phyloP scores from a whole-genome alignment of 1,140 invertebrate genomes.

The Gerris buenoi region DNA sequence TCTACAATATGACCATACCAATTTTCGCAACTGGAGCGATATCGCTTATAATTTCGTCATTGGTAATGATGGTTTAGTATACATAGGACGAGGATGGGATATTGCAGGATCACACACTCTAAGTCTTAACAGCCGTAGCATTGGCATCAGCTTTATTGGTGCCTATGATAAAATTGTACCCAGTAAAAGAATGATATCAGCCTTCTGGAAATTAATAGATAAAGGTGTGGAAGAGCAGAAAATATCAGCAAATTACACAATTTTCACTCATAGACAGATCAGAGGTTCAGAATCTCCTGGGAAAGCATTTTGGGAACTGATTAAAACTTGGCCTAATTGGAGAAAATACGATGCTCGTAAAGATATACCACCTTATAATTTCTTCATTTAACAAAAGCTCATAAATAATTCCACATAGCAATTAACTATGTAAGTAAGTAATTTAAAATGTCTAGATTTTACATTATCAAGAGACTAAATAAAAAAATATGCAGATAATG shows the following conservation, averaged over 20 bases:
- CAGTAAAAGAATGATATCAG: neutral
- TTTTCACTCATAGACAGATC: constrained; percentile 53
- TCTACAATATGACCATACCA: constrained; percentile 33
- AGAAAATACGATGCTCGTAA: neutral
- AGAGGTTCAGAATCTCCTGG: constrained; percentile 52
- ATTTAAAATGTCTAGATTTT: too few species aligned
- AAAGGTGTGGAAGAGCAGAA: constrained; percentile 28
- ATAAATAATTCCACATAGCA: too few species aligned
- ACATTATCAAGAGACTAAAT: too few species aligned
- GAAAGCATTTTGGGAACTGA: neutral
- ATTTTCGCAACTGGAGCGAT: constrained; percentile 43
- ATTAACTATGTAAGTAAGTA: too few species aligned
- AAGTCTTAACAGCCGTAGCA: constrained; percentile 48
- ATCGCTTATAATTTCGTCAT: constrained; percentile 61
- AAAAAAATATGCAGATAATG: too few species aligned
- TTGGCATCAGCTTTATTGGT: constrained; percentile 58
- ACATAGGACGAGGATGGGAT: constrained; percentile 49
- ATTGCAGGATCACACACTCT: constrained; percentile 52
- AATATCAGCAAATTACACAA: constrained; percentile 41
- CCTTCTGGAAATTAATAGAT: constrained; percentile 23
- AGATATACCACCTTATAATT: neutral
- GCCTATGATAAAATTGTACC: too few species aligned
- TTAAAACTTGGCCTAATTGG: constrained; percentile 1
- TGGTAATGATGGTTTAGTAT: constrained; percentile 58
- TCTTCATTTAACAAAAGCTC: too few species aligned